Percentiles rank a stretch among this genome's conserved stretches.
Evolutionary conservation across 2,797 vertebrate species (phyloP).

Genomic region (Harpagifer antarcticus): DNA sequence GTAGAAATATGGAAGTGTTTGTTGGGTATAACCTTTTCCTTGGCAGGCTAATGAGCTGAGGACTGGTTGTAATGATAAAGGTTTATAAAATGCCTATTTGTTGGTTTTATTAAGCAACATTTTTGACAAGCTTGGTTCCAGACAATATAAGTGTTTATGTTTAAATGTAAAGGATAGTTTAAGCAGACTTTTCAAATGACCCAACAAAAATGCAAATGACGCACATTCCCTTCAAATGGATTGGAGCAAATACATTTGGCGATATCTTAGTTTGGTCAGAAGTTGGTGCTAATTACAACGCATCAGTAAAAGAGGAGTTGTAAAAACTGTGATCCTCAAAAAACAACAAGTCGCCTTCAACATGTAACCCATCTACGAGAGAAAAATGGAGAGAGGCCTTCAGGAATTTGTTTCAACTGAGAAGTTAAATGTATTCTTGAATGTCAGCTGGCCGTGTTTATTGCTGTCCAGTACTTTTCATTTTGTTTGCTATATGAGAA

Average conservation of each 20-base stretch:
- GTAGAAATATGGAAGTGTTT: slow-evolving; percentile 73
- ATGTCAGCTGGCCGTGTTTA: neutral
- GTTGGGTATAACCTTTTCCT: slow-evolving; percentile 14
- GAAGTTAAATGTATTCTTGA: neutral
- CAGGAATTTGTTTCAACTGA: neutral
- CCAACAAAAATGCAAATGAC: neutral
- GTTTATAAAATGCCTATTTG: neutral
- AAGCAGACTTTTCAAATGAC: neutral
- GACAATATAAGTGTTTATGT: neutral
- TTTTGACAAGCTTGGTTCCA: neutral
- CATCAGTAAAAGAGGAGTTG: neutral
- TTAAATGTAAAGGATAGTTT: neutral
- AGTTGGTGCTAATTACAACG: neutral
- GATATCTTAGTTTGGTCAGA: neutral
- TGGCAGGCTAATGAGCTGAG: neutral
- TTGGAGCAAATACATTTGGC: neutral
- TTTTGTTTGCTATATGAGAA: no score
- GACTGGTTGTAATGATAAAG: neutral
- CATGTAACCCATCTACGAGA: neutral
- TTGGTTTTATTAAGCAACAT: neutral
- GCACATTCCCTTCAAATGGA: neutral
- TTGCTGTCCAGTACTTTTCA: neutral
- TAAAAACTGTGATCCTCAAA: neutral
- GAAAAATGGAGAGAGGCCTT: neutral
- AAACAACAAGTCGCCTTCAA: neutral